Percentiles rank a stretch among this genome's conserved stretches.
Evolutionary conservation across 2,797 vertebrate species (phyloP).

Genomic region (Tarsius wallacei): DNA sequence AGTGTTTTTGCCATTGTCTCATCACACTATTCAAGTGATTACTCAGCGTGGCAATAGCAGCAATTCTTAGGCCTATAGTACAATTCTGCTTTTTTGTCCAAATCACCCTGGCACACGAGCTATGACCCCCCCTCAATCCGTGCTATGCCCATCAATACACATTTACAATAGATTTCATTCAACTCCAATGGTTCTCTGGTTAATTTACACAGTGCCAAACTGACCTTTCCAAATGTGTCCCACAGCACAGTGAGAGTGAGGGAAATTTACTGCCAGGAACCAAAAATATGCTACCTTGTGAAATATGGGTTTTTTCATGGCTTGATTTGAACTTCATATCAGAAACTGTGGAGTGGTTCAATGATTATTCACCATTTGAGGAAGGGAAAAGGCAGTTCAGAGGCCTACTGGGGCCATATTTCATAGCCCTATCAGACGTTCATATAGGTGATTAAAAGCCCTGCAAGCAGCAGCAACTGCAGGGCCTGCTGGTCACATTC

Average conservation of each 20-base stretch:
- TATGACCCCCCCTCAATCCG: neutral
- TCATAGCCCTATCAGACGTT: slow-evolving; percentile 73
- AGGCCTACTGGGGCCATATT: slow-evolving; percentile 72
- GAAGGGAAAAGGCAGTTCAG: slow-evolving; percentile 71
- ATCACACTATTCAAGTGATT: neutral
- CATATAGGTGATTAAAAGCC: slow-evolving; percentile 74
- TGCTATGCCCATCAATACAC: slow-evolving; percentile 70
- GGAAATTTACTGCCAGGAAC: slow-evolving; percentile 85
- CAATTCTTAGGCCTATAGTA: accelerated
- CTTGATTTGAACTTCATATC: slow-evolving; percentile 80
- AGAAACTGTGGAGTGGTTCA: slow-evolving; percentile 75
- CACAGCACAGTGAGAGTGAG: neutral
- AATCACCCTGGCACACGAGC: slow-evolving; percentile 46
- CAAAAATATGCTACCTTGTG: slow-evolving; percentile 77
- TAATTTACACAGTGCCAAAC: slow-evolving; percentile 86
- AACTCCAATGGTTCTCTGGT: slow-evolving; percentile 69
- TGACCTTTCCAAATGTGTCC: slow-evolving; percentile 88
- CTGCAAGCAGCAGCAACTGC: slow-evolving; percentile 24
- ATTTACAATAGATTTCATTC: slow-evolving; percentile 76
- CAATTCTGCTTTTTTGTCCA: neutral
- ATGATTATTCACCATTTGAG: slow-evolving; percentile 77
- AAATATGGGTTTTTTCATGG: slow-evolving; percentile 73
- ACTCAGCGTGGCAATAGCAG: neutral
- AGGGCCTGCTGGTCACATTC: neutral
- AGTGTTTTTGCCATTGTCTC: neutral